Evolutionary conservation across 1,140 invertebrate genomes (phyloP).

Genomic region (Drosophila bocqueti): DNA sequence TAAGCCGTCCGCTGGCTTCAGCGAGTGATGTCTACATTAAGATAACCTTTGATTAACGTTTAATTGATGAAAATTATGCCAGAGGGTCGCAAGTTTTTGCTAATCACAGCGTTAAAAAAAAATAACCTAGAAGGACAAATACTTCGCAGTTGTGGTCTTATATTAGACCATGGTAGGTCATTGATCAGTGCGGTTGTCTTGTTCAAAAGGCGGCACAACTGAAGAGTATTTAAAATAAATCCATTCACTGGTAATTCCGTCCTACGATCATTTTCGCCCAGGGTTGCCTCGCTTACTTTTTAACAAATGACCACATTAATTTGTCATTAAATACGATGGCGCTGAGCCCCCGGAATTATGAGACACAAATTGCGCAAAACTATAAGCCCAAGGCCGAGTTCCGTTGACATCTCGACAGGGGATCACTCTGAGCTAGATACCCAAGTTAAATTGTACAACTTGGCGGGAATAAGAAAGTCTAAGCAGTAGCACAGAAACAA

Average conservation of each 20-base stretch:
- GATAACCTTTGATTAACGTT: slow-evolving; percentile 67
- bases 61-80: slow-evolving; percentile 69
- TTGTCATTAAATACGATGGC: slow-evolving; percentile 22
- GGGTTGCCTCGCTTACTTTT: slow-evolving; percentile 54
- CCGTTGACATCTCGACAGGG: slow-evolving; percentile 51
- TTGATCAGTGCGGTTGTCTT: not conserved
- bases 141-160: slow-evolving; percentile 11
- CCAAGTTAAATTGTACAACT: slow-evolving; percentile 31
- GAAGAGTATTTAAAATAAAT: slow-evolving; percentile 47
- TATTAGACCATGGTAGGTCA: slow-evolving; percentile 28
- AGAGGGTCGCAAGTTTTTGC: slow-evolving; percentile 36
- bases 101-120: slow-evolving; percentile 64
- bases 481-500: not conserved
- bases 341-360: slow-evolving; percentile 51
- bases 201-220: slow-evolving; percentile 1
- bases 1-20: slow-evolving; percentile 34
- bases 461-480: slow-evolving; percentile 3
- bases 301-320: slow-evolving; percentile 70
- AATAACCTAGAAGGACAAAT: slow-evolving; percentile 52
- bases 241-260: slow-evolving; percentile 48
- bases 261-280: slow-evolving; percentile 17
- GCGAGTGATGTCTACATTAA: slow-evolving; percentile 74
- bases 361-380: slow-evolving; percentile 68
- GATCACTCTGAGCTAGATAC: slow-evolving; percentile 1
- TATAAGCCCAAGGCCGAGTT: slow-evolving; percentile 63